Conservation (phyloP, 2,888 invertebrate species). For the Exephanes ischioxanthus region DNA sequence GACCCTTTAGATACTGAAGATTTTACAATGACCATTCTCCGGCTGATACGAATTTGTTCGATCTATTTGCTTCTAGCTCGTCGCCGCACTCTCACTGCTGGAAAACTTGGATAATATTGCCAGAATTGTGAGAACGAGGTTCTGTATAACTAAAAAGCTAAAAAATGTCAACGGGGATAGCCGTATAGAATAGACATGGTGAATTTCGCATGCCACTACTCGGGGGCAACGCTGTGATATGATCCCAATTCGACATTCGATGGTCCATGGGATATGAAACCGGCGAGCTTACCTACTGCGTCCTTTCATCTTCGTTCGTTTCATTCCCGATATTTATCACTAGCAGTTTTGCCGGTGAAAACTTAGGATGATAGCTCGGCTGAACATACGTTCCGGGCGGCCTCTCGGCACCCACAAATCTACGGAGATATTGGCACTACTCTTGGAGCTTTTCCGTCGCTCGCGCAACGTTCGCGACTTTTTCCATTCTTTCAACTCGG, state of each 20-base stretch:
- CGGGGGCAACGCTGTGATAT: conserved; percentile 40
- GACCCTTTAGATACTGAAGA: conserved; percentile 8
- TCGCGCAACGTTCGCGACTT: conserved; percentile 55
- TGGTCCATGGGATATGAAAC: conserved; percentile 69
- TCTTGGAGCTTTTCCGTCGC: conserved; percentile 36
- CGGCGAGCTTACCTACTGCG: conserved; percentile 43
- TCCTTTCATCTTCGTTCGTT: background rate
- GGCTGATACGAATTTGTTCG: conserved; percentile 44
- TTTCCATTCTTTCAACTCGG: conserved; percentile 43
- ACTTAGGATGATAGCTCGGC: conserved; percentile 72
- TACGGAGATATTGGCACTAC: conserved; percentile 77
- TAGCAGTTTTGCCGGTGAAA: conserved; percentile 72
- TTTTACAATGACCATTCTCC: conserved; percentile 20
- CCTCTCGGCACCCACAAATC: conserved; percentile 77
- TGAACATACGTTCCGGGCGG: conserved; percentile 67
- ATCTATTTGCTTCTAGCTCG: conserved; percentile 43
- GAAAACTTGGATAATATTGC: conserved; percentile 40
- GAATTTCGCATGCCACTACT: conserved; percentile 31
- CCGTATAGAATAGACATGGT: conserved; percentile 49
- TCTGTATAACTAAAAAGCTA: conserved; percentile 30
- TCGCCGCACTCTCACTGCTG: background rate
- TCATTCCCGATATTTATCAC: conserved; percentile 76
- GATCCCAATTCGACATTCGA: conserved; percentile 62
- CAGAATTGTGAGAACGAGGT: conserved; percentile 9
- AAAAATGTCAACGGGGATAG: conserved; percentile 49